These are phyloP conservation scores for Erynnis tages DNA, from an alignment of 2,888 invertebrate species.

Conservation along the genomic window DNA sequence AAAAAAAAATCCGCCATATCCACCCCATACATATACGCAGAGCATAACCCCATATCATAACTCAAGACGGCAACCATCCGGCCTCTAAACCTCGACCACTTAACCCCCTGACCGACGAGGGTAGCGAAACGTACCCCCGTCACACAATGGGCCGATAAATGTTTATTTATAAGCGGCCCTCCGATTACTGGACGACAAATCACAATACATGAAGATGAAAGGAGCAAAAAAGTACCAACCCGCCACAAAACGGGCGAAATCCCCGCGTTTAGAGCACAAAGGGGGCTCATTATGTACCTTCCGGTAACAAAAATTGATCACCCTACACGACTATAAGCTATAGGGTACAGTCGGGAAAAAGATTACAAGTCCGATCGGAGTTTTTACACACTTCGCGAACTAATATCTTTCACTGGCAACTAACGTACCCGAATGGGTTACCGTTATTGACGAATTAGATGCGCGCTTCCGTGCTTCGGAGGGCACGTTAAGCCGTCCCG, in stretches of 20 bases:
- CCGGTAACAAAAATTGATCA: constrained; percentile 24
- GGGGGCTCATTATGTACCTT: constrained; percentile 26
- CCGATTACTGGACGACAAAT: constrained; percentile 25
- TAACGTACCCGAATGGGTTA: too few relatives aligned
- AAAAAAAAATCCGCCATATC: too few relatives aligned
- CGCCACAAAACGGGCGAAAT: constrained; percentile 14
- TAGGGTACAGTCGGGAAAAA: neutral
- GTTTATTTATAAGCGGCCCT: constrained; percentile 25
- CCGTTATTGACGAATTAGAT: too few relatives aligned
- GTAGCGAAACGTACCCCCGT: constrained; percentile 4
- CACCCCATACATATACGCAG: too few relatives aligned
- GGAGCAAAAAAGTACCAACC: constrained; percentile 14
- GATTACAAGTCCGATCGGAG: too few relatives aligned
- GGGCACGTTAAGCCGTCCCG: too few relatives aligned
- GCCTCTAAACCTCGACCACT: constrained; percentile 8
- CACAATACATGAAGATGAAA: constrained; percentile 10
- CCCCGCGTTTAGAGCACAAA: constrained; percentile 29
- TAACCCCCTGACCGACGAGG: constrained; percentile 11
- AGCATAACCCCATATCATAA: too few relatives aligned
- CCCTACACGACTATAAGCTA: neutral
- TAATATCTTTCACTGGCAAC: too few relatives aligned
- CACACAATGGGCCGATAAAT: constrained; percentile 23
- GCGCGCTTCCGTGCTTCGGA: too few relatives aligned
- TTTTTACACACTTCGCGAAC: too few relatives aligned
- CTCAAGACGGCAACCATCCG: too few relatives aligned